These are phyloP conservation scores for Melanostoma scalare DNA, from an alignment of 2,888 invertebrate genomes.

Conservation along the genomic window DNA sequence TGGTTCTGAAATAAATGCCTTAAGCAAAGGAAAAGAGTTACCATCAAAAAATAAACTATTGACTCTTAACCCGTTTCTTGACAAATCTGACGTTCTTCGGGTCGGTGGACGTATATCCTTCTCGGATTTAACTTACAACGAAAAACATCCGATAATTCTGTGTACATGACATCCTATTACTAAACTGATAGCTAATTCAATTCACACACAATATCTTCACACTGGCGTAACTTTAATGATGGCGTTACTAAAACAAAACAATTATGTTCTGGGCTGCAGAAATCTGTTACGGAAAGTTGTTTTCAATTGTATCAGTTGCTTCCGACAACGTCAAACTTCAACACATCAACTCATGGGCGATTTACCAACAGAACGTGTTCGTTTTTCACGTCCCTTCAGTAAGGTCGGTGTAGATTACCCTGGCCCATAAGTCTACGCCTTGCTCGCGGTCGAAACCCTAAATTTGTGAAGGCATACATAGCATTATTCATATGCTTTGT, in stretches of 20 bases:
- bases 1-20: neutral
- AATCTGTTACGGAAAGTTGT: constrained; percentile 8
- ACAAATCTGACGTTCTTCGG: constrained; percentile 1
- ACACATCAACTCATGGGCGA: constrained; percentile 4
- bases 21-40: neutral
- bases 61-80: constrained; percentile 4
- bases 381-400: neutral
- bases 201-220: neutral
- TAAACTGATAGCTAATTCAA: too few species aligned
- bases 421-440: neutral
- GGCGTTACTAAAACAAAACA: constrained; percentile 4
- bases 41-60: neutral
- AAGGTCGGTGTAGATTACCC: neutral
- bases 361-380: constrained; percentile 6
- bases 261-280: constrained; percentile 11
- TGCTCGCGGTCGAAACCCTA: constrained; percentile 6
- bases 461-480: constrained; percentile 20
- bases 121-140: constrained; percentile 1
- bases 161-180: too few species aligned
- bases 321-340: constrained; percentile 8
- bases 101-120: constrained; percentile 4
- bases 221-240: constrained; percentile 1
- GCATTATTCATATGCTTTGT: constrained; percentile 10
- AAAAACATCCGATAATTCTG: neutral
- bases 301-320: constrained; percentile 1